Percentiles rank a stretch among this genome's conserved stretches.
phyloP scores from a whole-genome alignment of 2,888 invertebrate species.

The Heliconius charithonia region DNA sequence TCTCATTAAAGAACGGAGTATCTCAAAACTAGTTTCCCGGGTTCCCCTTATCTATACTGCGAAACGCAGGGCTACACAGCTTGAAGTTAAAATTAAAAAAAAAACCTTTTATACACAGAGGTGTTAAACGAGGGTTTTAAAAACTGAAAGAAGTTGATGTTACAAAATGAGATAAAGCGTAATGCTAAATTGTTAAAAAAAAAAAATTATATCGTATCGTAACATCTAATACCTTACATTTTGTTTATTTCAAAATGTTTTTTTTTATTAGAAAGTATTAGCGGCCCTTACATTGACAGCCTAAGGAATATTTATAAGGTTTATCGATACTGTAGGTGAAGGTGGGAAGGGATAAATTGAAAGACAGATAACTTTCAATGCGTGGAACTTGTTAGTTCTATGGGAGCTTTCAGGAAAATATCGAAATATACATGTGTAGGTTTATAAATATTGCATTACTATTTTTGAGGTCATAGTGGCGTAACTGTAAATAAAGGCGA shows the following conservation, averaged over 20 bases:
- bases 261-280: not conserved
- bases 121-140: no score
- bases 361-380: conserved; percentile 28
- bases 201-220: no score
- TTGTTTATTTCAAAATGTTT: not conserved
- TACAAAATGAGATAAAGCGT: no score
- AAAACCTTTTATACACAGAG: no score
- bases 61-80: no score
- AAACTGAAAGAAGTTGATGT: no score
- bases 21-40: no score
- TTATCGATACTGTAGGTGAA: conserved; percentile 13
- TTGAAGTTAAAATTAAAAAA: no score
- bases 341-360: conserved; percentile 33
- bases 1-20: no score
- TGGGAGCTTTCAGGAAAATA: not conserved
- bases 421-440: not conserved
- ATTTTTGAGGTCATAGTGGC: not conserved
- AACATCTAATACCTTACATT: not conserved
- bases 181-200: no score
- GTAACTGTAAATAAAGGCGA: not conserved
- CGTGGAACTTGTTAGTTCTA: conserved; percentile 6
- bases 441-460: no score
- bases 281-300: not conserved
- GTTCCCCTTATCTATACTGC: no score
- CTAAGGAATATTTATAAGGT: conserved; percentile 29